These are phyloP conservation scores for Scaptomyza montana DNA, from an alignment of 1,140 invertebrate species.

Conservation along the genomic window DNA sequence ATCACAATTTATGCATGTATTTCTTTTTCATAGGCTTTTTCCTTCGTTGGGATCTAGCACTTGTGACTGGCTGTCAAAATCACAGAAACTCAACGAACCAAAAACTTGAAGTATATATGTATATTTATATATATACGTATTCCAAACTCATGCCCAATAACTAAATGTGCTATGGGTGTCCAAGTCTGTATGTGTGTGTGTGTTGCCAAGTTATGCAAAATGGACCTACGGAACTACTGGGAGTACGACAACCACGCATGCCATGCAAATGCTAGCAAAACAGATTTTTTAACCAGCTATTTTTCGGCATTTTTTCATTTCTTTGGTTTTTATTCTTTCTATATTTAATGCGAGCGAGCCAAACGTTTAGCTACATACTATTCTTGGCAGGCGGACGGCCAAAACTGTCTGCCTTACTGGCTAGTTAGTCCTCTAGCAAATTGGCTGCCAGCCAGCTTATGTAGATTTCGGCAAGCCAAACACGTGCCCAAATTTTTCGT, in stretches of 20 bases:
- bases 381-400: conserved; percentile 51
- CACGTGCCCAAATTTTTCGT: conserved; percentile 70
- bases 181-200: conserved; percentile 27
- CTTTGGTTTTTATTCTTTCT: not conserved
- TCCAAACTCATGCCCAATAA: conserved; percentile 39
- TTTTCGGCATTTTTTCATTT: conserved; percentile 33
- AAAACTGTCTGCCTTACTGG: conserved; percentile 64
- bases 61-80: conserved; percentile 72
- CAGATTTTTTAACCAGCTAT: conserved; percentile 73
- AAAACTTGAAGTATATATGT: conserved; percentile 68
- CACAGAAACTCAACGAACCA: conserved; percentile 75
- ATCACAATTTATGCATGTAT: conserved; percentile 56
- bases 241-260: conserved; percentile 63
- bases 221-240: conserved; percentile 55
- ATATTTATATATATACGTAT: conserved; percentile 35
- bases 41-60: conserved; percentile 30
- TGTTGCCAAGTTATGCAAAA: conserved; percentile 72
- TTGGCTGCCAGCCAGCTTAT: conserved; percentile 79
- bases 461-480: conserved; percentile 78
- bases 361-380: conserved; percentile 45
- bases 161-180: conserved; percentile 18
- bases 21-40: conserved; percentile 28
- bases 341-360: conserved; percentile 31
- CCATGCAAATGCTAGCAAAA: conserved; percentile 79
- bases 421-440: conserved; percentile 72